Evolutionary conservation across 2,113 vertebrate species (phyloP).

Genomic region (Sminthopsis crassicaudata): DNA sequence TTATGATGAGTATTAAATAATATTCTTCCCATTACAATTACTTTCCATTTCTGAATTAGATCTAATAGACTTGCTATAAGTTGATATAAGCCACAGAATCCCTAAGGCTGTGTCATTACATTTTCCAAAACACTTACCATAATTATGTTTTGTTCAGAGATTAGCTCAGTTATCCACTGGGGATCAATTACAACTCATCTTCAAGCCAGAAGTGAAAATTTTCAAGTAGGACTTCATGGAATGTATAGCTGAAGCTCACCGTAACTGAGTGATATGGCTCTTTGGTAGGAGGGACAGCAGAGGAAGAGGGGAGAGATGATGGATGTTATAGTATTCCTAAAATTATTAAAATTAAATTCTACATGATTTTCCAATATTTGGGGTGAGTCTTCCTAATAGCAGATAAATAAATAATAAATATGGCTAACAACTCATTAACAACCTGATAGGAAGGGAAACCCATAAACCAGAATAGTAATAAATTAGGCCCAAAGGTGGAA

Average conservation of each 20-base stretch:
- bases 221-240: constrained; percentile 42
- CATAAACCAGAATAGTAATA: not conserved
- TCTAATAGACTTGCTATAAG: constrained; percentile 69
- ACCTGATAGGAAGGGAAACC: not conserved
- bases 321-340: not conserved
- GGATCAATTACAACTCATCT: constrained; percentile 74
- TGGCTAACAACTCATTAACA: not conserved
- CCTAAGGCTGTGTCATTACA: constrained; percentile 72
- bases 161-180: constrained; percentile 62
- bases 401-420: not conserved
- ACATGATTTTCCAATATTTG: constrained; percentile 58
- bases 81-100: constrained; percentile 48
- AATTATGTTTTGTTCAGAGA: constrained; percentile 77
- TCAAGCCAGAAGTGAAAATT: constrained; percentile 65
- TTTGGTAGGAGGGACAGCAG: not conserved
- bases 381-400: constrained; percentile 28
- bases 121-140: constrained; percentile 79
- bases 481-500: not conserved
- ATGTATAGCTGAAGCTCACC: constrained; percentile 46
- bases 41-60: constrained; percentile 56
- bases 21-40: constrained; percentile 63
- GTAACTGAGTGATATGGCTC: not conserved
- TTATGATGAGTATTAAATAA: constrained; percentile 49
- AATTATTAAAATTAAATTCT: not conserved
- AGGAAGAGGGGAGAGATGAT: not conserved